Evolutionary conservation across 2,888 invertebrate species (phyloP).

Genomic region (Amphimallon solstitiale): DNA sequence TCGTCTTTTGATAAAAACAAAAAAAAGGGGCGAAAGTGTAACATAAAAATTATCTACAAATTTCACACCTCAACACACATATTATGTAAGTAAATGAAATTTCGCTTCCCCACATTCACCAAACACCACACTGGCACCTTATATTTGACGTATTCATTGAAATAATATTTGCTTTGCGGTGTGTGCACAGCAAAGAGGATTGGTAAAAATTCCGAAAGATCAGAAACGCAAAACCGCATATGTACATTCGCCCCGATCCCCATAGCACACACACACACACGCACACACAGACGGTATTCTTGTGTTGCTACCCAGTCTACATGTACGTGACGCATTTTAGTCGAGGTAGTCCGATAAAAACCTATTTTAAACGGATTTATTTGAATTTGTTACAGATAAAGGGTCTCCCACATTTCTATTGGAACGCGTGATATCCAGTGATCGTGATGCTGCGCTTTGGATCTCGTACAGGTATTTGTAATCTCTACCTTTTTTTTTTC

Average conservation of each 20-base stretch:
- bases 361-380: constrained; percentile 23
- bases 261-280: too few species aligned
- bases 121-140: constrained; percentile 9
- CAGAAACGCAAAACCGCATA: constrained; percentile 10
- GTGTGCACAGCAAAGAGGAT: constrained; percentile 16
- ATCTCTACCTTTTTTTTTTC: too few species aligned
- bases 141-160: constrained; percentile 9
- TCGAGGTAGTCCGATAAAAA: constrained; percentile 17
- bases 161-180: constrained; percentile 15
- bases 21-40: too few species aligned
- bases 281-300: too few species aligned
- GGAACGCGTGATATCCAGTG: too few species aligned
- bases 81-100: constrained; percentile 8
- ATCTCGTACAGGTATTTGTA: too few species aligned
- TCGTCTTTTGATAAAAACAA: too few species aligned
- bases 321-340: too few species aligned
- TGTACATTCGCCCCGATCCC: too few species aligned
- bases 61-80: constrained; percentile 11
- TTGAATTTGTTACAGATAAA: constrained; percentile 27
- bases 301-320: too few species aligned
- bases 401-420: neutral
- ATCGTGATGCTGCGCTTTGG: too few species aligned
- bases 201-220: constrained; percentile 2
- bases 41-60: constrained; percentile 18
- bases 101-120: constrained; percentile 2